Conservation (phyloP, 2,113 vertebrate species). For the Steatornis caripensis region DNA sequence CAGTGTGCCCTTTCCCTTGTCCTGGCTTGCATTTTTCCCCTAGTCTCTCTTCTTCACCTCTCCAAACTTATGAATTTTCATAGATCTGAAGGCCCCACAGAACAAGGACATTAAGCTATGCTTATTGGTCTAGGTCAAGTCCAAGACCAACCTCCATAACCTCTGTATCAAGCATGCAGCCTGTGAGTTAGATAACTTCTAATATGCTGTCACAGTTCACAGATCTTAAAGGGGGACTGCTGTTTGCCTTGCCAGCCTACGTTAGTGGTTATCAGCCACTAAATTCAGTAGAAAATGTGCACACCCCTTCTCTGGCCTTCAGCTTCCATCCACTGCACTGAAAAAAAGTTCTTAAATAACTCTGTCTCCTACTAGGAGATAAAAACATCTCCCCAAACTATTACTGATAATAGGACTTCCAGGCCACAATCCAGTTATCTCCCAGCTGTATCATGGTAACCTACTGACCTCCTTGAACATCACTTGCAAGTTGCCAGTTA, state of each 20-base stretch:
- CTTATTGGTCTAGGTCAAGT: neutral
- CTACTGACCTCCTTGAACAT: neutral
- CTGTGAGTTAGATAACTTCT: neutral
- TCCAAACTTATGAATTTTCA: neutral
- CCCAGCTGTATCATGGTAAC: neutral
- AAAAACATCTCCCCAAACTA: neutral
- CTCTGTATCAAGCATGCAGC: neutral
- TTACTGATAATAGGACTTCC: neutral
- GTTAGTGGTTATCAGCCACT: neutral
- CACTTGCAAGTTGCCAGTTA: neutral
- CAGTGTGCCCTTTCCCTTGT: neutral
- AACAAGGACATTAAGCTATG: neutral
- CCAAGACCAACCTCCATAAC: neutral
- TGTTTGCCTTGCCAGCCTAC: neutral
- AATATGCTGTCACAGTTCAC: neutral
- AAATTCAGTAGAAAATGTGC: neutral
- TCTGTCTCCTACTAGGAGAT: neutral
- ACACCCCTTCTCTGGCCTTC: neutral
- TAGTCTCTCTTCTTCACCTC: neutral
- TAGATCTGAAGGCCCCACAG: neutral
- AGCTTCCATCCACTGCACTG: neutral
- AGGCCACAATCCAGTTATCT: neutral
- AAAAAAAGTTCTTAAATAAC: neutral
- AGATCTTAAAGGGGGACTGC: neutral
- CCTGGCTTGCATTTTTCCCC: neutral